Conservation (phyloP, 2,888 invertebrate genomes). For the Melieria picta region DNA sequence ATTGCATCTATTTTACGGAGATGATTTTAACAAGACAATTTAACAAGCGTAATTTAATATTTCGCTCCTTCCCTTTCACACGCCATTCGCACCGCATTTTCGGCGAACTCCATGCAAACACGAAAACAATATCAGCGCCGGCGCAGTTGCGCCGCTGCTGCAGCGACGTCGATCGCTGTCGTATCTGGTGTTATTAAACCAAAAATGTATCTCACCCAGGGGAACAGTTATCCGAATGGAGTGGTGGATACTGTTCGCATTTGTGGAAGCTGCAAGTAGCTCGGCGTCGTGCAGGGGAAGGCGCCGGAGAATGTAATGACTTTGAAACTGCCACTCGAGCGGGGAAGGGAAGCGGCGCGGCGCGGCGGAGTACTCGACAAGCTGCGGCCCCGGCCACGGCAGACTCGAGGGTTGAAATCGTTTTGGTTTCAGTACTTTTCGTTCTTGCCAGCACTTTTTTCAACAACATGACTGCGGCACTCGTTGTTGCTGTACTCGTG, state of each 20-base stretch:
- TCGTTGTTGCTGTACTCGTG: neutral
- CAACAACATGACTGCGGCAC: too few species aligned
- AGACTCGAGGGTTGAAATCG: slow-evolving; percentile 37
- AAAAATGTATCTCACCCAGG: slow-evolving; percentile 62
- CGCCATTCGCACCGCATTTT: slow-evolving; percentile 20
- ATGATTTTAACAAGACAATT: slow-evolving; percentile 65
- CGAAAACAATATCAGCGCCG: neutral
- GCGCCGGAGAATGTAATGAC: neutral
- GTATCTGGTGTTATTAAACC: slow-evolving; percentile 31
- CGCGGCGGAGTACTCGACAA: neutral
- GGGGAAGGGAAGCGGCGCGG: neutral
- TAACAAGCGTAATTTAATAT: slow-evolving; percentile 64
- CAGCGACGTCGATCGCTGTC: slow-evolving; percentile 13
- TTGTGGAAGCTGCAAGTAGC: too few species aligned
- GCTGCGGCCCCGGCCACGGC: neutral
- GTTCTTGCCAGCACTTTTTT: too few species aligned
- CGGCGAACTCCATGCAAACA: neutral
- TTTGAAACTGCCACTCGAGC: neutral
- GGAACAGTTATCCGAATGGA: slow-evolving; percentile 58
- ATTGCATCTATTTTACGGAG: slow-evolving; percentile 61
- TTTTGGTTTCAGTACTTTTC: slow-evolving; percentile 6
- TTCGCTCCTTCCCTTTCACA: slow-evolving; percentile 27
- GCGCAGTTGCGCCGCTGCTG: neutral
- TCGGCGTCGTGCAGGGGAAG: neutral
- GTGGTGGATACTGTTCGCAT: too few species aligned